Conservation (phyloP, 2,113 vertebrate genomes). For the Heterocephalus glaber region DNA sequence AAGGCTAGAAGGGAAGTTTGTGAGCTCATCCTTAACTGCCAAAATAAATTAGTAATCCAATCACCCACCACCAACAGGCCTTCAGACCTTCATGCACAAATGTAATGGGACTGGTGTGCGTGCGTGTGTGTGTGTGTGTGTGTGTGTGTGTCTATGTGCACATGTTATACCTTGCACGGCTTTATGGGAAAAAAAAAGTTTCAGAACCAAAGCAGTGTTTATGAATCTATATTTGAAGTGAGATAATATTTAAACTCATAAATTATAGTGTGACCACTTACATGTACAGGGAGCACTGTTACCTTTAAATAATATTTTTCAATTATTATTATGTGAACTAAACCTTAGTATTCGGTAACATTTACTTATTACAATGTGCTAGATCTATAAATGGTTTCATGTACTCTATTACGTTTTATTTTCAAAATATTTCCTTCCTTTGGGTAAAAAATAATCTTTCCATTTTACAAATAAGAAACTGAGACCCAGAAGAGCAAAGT, state of each 20-base stretch:
- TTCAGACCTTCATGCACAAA: neutral
- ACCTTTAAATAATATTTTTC: slow-evolving; percentile 20
- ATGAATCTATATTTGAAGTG: neutral
- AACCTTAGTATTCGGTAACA: neutral
- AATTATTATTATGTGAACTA: neutral
- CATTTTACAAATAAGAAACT: neutral
- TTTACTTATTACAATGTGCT: neutral
- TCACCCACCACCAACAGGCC: neutral
- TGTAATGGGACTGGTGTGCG: neutral
- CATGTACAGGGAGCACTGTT: neutral
- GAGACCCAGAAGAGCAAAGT: neutral
- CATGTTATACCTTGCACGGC: neutral
- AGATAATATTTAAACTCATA: neutral
- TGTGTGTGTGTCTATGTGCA: no score
- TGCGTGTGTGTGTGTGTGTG: neutral
- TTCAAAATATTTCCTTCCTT: neutral
- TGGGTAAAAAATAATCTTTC: neutral
- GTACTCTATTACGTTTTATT: neutral
- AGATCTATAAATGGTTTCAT: neutral
- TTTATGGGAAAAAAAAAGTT: neutral
- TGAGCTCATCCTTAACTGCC: neutral
- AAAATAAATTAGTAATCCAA: neutral
- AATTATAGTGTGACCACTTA: neutral
- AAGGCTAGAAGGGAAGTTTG: neutral
- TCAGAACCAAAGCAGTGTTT: neutral